Evolutionary conservation across 2,113 vertebrate species (phyloP).

Genomic region (Anser brachyrhynchus): DNA sequence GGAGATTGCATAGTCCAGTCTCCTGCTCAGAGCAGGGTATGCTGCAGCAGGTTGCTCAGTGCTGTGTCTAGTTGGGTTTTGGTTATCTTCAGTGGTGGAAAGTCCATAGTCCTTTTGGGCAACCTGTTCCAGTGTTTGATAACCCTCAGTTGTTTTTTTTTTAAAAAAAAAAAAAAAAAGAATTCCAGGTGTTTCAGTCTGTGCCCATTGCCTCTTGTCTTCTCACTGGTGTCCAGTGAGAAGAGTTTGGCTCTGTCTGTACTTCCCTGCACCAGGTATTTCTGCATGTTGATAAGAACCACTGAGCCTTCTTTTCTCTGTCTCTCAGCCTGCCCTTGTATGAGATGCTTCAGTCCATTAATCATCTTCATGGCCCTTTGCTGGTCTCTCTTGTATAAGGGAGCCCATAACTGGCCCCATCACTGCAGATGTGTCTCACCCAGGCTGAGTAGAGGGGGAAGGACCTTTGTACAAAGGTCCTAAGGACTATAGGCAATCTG

Average conservation of each 20-base stretch:
- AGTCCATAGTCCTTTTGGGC: not conserved
- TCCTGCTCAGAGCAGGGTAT: not conserved
- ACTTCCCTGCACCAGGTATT: not conserved
- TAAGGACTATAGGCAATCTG: not conserved
- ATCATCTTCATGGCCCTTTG: not conserved
- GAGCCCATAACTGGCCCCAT: not conserved
- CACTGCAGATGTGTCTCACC: not conserved
- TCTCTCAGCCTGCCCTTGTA: not conserved
- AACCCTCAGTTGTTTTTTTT: not conserved
- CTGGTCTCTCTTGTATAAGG: not conserved
- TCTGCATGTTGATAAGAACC: accelerated
- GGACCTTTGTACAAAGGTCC: not conserved
- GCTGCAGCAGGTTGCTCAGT: not conserved
- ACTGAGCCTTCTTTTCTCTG: not conserved
- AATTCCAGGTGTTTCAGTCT: not conserved
- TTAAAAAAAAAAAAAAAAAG: too few species aligned
- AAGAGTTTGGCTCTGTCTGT: not conserved
- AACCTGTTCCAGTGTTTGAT: not conserved
- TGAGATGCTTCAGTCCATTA: not conserved
- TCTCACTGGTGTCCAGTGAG: not conserved
- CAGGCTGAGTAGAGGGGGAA: not conserved
- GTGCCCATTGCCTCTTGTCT: not conserved
- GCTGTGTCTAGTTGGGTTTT: not conserved
- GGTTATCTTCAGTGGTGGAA: not conserved
- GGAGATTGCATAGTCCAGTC: not conserved